Evolutionary conservation across 2,888 invertebrate genomes (phyloP).

Genomic region (Globia sparganii): DNA sequence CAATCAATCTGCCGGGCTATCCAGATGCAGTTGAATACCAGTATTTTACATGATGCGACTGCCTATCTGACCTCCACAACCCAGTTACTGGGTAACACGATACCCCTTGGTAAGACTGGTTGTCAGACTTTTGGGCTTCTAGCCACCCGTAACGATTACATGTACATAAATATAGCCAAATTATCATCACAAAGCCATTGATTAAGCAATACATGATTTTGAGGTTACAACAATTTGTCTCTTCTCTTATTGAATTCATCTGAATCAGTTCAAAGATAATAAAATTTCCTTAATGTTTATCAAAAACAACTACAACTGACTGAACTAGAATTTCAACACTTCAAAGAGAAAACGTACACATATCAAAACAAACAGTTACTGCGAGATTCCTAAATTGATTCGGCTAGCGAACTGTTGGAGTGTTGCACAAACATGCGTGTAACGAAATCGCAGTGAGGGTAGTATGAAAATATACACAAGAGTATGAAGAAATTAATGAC

Average conservation of each 20-base stretch:
- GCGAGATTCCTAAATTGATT: conserved; percentile 46
- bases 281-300: conserved; percentile 41
- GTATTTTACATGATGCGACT: too few relatives aligned
- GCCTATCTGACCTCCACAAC: too few relatives aligned
- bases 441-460: conserved; percentile 35
- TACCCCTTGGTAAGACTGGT: too few relatives aligned
- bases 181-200: background rate
- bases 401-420: conserved; percentile 40
- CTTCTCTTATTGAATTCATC: background rate
- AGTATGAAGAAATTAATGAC: background rate
- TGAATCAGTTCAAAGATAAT: conserved; percentile 22
- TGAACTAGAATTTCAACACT: conserved; percentile 30
- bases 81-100: too few relatives aligned
- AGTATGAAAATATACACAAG: conserved; percentile 43
- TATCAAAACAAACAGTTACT: conserved; percentile 48
- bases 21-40: too few relatives aligned
- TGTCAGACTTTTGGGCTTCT: too few relatives aligned
- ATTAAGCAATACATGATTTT: background rate
- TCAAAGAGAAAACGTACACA: conserved; percentile 49
- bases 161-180: too few relatives aligned
- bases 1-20: too few relatives aligned
- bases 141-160: too few relatives aligned
- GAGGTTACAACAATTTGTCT: background rate
- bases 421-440: conserved; percentile 53
- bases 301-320: background rate